Evolutionary conservation across 2,888 invertebrate genomes (phyloP).

Genomic region (Nesidiocoris tenuis): DNA sequence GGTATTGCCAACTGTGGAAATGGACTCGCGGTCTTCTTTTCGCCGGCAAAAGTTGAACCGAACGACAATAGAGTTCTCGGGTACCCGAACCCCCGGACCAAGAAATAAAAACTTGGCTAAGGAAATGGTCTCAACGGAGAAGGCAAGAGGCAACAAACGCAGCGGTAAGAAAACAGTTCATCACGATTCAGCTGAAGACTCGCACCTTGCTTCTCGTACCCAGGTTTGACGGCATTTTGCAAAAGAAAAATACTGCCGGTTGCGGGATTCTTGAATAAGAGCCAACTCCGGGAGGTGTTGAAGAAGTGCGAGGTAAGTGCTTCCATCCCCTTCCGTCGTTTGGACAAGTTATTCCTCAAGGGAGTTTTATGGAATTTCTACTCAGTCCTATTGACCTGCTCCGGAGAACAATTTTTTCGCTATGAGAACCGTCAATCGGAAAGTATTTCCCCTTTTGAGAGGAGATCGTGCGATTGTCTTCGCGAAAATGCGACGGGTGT

Average conservation of each 20-base stretch:
- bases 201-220: background rate
- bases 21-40: background rate
- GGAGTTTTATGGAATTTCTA: too few species aligned
- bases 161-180: conserved; percentile 11
- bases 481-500: background rate
- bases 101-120: conserved; percentile 1
- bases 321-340: background rate
- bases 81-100: background rate
- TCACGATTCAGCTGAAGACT: background rate
- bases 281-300: background rate
- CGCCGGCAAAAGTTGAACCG: background rate
- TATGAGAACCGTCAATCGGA: too few species aligned
- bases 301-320: background rate
- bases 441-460: too few species aligned
- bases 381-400: too few species aligned
- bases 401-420: too few species aligned
- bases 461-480: too few species aligned
- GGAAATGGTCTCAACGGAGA: background rate
- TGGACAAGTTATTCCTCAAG: background rate
- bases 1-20: conserved; percentile 6
- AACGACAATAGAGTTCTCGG: background rate
- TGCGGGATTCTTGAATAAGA: background rate
- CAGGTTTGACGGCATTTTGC: background rate
- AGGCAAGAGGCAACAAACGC: background rate
- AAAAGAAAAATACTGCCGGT: background rate